Percentiles rank a stretch among this genome's conserved stretches.
These are phyloP conservation scores for Pseudomyrmex flavicornis DNA, from an alignment of 1,140 invertebrate species.

Conservation along the genomic window DNA sequence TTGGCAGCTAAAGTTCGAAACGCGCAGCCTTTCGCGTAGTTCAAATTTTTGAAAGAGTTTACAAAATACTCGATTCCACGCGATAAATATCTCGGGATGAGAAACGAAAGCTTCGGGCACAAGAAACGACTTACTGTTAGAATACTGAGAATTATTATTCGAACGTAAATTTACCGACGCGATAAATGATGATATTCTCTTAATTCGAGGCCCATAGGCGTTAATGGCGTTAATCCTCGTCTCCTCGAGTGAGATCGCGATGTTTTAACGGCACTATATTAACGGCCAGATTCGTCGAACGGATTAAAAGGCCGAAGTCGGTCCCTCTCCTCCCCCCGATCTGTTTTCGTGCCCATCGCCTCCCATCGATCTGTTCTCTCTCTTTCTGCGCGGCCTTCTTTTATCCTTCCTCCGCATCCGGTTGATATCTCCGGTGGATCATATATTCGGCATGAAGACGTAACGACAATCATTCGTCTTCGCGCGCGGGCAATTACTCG, in stretches of 20 bases:
- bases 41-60: no score
- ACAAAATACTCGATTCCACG: no score
- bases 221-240: constrained; percentile 71
- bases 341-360: not conserved
- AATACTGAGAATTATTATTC: constrained; percentile 44
- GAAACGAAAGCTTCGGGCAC: not conserved
- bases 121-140: constrained; percentile 56
- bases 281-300: constrained; percentile 50
- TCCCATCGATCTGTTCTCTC: not conserved
- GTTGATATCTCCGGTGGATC: constrained; percentile 47
- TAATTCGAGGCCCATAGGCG: constrained; percentile 65
- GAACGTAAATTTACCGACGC: not conserved
- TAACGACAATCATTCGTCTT: constrained; percentile 48
- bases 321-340: not conserved
- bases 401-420: constrained; percentile 25
- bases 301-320: constrained; percentile 46
- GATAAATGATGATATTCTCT: constrained; percentile 64
- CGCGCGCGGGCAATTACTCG: constrained; percentile 37
- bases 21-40: no score
- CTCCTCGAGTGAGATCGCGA: constrained; percentile 40
- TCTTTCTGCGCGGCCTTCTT: constrained; percentile 3
- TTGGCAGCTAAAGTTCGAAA: no score
- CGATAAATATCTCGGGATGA: no score
- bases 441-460: constrained; percentile 54
- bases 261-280: constrained; percentile 54